A percentile compares a stretch with the other conserved stretches of the same genome.
Conservation (phyloP, 2,888 invertebrate species). For the Rhaphigaster nebulosa region DNA sequence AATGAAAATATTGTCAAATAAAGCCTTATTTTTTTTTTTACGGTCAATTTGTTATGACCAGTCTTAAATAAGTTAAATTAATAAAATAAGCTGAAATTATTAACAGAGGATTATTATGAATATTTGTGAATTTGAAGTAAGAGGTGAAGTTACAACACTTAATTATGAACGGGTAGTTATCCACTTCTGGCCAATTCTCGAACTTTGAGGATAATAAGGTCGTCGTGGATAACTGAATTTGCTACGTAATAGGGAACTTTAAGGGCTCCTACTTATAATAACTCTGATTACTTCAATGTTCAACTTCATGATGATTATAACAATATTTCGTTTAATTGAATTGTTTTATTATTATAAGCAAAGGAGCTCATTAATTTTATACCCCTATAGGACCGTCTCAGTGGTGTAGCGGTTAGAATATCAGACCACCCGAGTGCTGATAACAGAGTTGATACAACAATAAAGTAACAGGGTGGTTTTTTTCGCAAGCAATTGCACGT, state of each 20-base stretch:
- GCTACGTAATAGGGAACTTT: background rate
- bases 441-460: no score
- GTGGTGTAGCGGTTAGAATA: no score
- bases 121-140: background rate
- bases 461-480: no score
- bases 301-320: background rate
- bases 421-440: no score
- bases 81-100: no score
- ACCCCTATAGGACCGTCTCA: no score
- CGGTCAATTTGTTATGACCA: background rate
- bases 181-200: background rate
- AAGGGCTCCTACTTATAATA: background rate
- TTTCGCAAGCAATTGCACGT: no score
- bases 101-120: background rate
- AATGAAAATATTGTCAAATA: no score
- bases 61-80: background rate
- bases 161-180: background rate
- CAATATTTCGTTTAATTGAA: background rate
- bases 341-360: background rate
- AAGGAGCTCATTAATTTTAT: background rate
- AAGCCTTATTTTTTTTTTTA: no score
- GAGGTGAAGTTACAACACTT: background rate
- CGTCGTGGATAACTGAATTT: background rate
- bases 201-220: conserved; percentile 11
- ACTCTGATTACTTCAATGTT: background rate